These are phyloP conservation scores for Ciconia boyciana DNA, from an alignment of 2,113 vertebrate species.

Conservation along the genomic window DNA sequence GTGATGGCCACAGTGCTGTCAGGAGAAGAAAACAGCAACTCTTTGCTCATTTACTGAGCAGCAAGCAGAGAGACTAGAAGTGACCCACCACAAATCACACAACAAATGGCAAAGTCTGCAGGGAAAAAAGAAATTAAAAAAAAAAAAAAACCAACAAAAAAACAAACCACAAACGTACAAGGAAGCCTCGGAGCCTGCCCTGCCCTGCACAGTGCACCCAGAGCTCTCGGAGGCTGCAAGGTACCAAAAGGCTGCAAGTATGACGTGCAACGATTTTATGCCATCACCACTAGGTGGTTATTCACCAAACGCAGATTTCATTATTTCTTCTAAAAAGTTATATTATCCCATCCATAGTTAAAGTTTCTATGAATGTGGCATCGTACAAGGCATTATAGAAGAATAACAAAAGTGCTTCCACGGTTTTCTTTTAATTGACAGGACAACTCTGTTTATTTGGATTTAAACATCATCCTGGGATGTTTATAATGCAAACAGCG, in stretches of 20 bases:
- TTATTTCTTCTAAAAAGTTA: background rate
- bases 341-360: background rate
- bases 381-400: background rate
- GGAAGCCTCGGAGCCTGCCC: background rate
- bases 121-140: no score
- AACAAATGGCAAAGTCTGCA: background rate
- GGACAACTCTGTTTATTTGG: constrained; percentile 38
- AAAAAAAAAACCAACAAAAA: no score
- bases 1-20: background rate
- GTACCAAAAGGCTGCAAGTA: background rate
- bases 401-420: background rate
- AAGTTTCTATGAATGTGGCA: background rate
- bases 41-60: background rate
- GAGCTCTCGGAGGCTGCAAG: background rate
- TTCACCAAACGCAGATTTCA: background rate
- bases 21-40: background rate
- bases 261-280: background rate
- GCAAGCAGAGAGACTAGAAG: background rate
- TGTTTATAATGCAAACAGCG: background rate
- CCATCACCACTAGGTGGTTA: background rate
- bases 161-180: background rate
- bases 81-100: background rate
- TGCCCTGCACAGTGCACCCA: no score
- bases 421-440: constrained; percentile 2
- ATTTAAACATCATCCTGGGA: constrained; percentile 5